A percentile compares a stretch with the other conserved stretches of the same genome.
phyloP scores from a whole-genome alignment of 2,113 vertebrate genomes.

The Platichthys stellatus region DNA sequence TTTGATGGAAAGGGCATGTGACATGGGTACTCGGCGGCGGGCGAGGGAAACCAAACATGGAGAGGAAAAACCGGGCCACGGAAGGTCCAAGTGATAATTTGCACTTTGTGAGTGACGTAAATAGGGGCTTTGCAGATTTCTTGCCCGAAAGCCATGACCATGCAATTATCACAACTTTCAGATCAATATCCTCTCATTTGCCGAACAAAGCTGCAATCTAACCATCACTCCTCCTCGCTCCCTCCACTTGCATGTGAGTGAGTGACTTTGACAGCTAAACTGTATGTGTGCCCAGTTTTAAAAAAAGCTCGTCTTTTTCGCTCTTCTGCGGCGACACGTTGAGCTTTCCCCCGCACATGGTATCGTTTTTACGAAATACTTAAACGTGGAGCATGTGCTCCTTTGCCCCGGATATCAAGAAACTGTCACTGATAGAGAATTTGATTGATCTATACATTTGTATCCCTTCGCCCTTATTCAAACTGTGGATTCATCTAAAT shows the following conservation, averaged over 20 bases:
- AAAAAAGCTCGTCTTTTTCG: constrained; percentile 49
- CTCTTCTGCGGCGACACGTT: constrained; percentile 43
- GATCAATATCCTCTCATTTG: constrained; percentile 68
- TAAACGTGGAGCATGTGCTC: constrained; percentile 61
- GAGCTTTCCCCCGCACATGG: constrained; percentile 53
- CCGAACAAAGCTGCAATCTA: constrained; percentile 66
- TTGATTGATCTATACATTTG: constrained; percentile 70
- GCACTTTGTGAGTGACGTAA: constrained; percentile 62
- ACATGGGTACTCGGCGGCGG: constrained; percentile 58
- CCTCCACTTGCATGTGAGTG: constrained; percentile 40
- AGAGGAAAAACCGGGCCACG: constrained; percentile 35
- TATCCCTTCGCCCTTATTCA: constrained; percentile 72
- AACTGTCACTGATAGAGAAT: constrained; percentile 65
- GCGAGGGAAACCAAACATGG: constrained; percentile 23
- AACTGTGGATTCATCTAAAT: constrained; percentile 81
- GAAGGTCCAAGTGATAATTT: constrained; percentile 55
- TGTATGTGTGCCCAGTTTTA: constrained; percentile 53
- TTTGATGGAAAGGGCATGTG: constrained; percentile 66
- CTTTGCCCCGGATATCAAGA: constrained; percentile 65
- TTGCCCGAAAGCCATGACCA: constrained; percentile 46
- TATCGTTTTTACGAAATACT: constrained; percentile 53
- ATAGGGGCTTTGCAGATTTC: constrained; percentile 60
- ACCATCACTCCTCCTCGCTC: constrained; percentile 43
- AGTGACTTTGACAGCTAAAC: constrained; percentile 61
- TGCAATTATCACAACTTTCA: constrained; percentile 69